Conservation (phyloP, 2,888 invertebrate species). For the Nudaria mundana region DNA sequence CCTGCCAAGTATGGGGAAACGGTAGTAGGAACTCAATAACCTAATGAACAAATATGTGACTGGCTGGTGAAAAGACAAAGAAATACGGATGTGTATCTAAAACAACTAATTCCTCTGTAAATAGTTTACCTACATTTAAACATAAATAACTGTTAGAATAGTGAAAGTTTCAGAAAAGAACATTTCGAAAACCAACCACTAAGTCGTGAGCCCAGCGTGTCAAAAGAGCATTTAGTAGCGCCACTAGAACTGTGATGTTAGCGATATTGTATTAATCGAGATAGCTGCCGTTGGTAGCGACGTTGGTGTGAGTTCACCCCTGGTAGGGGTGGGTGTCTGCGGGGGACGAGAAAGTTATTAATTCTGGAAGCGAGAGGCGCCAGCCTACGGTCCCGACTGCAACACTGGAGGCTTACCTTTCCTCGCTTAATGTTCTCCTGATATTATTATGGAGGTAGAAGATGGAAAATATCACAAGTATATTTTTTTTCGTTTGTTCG, state of each 20-base stretch:
- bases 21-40: too few relatives aligned
- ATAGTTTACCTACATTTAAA: too few relatives aligned
- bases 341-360: conserved; percentile 75
- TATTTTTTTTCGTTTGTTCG: conserved; percentile 2
- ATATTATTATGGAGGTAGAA: conserved; percentile 58
- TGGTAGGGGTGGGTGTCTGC: conserved; percentile 38
- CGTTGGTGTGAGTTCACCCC: conserved; percentile 33
- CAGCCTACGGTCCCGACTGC: conserved; percentile 75
- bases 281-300: conserved; percentile 45
- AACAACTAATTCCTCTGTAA: too few relatives aligned
- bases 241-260: conserved; percentile 23
- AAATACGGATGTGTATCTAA: too few relatives aligned
- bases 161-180: too few relatives aligned
- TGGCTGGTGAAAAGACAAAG: too few relatives aligned
- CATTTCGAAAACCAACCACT: neutral
- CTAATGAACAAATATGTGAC: too few relatives aligned
- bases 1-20: too few relatives aligned
- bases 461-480: conserved; percentile 22
- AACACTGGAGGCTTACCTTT: conserved; percentile 73
- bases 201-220: conserved; percentile 1
- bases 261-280: conserved; percentile 41
- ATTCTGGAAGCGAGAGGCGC: conserved; percentile 78
- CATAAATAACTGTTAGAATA: too few relatives aligned
- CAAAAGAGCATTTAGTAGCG: conserved; percentile 25
- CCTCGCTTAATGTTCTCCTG: conserved; percentile 70